Conservation (phyloP, 2,113 vertebrate genomes). For the Catharus bicknelli region DNA sequence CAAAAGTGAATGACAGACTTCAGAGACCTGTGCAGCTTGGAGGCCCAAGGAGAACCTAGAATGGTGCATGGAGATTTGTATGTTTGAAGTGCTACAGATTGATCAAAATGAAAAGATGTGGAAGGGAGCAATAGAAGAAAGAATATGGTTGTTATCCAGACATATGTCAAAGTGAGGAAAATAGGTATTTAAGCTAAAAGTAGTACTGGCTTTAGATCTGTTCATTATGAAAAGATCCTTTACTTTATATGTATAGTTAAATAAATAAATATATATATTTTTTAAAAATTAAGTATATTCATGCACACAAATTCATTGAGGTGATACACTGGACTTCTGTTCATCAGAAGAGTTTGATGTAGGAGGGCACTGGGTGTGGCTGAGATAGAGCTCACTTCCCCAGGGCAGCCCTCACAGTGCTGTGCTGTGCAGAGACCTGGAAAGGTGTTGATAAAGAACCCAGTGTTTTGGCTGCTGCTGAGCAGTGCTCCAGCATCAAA, state of each 20-base stretch:
- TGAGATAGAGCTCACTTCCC: neutral
- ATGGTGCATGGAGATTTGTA: neutral
- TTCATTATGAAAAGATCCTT: neutral
- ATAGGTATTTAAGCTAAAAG: neutral
- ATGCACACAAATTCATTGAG: neutral
- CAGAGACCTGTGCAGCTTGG: neutral
- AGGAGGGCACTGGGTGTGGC: neutral
- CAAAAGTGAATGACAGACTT: neutral
- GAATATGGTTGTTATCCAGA: neutral
- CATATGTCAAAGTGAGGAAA: neutral
- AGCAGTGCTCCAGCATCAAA: neutral
- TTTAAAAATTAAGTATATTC: neutral
- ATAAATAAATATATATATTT: neutral
- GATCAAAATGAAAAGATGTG: neutral
- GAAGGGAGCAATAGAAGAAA: neutral
- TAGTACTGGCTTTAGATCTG: neutral
- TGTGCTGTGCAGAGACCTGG: neutral
- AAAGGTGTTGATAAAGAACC: neutral
- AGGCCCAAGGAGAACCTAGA: neutral
- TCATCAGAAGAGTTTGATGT: neutral
- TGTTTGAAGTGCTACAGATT: neutral
- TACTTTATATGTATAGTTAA: neutral
- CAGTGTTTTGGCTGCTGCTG: neutral
- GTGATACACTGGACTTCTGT: neutral
- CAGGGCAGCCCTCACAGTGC: neutral